Base-by-base conservation (phyloP, 2,113 vertebrate genomes). In the Corythoichthys haematopterus region DNA sequence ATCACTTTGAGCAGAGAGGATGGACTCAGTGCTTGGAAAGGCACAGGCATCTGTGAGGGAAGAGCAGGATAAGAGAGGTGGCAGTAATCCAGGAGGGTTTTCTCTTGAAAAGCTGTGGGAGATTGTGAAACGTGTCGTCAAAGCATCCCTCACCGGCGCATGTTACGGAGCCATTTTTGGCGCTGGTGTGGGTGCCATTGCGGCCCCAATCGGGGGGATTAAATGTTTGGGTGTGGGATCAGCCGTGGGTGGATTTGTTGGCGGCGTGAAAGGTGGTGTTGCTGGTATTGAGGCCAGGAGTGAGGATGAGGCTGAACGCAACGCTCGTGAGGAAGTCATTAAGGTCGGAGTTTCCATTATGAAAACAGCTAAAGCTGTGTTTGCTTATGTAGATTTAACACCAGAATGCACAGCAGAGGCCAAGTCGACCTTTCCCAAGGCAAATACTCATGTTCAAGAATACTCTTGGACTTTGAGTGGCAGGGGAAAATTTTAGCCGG, bases 81-180 rank as follows among this genome's bases (percentile, higher is more conserved):
- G 40, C 6, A 79, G 67, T 79, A 87, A 68, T 51, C 73, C 58
- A 0, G 70, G 66, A 16, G 79, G 68, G 20, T 9, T 2, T 6
- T 14, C 2, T 51, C 6, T 4, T 43, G 40, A 43, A 7, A 43
- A 43, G 40, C 9, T 6, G 3, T 43, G 2, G 40, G 1, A 5
- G 9, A 43, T 43, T 43, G 40, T 93, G 1, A 91, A 89, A 57
- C 65, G 77, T 60, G 36, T 91, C 11, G 87, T 92, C 50, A 80
- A 86, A 12, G 87, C 90, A 0, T 90, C 85, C 52, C 79, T 87
- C 9, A 88, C 90, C 0, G 91, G 92, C 11, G 47, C 91, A 81
- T 90, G 69, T 0, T 84, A 91, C 1, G 91, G 92, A 50, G 89
- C 85, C 0, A 8, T 78, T 50, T 89, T 91, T 7, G 91, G 91